Evolutionary conservation across 37 sponge, comb jelly and placozoan genomes (phyloP).

Genomic region (Chondrilla cf. caribensis): DNA sequence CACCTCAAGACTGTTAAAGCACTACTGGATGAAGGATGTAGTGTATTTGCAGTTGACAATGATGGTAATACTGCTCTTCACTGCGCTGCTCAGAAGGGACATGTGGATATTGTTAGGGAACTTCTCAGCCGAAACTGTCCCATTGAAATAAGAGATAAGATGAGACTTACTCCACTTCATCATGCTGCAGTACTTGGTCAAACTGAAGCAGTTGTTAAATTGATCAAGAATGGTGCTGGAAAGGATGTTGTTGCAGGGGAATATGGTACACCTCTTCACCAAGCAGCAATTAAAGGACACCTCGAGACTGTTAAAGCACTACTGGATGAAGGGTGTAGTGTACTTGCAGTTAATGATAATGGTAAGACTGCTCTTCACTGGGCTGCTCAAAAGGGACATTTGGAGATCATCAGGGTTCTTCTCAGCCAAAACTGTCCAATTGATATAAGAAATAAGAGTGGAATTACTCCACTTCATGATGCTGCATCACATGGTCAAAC

Average conservation of each 20-base stretch:
- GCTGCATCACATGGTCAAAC: not conserved
- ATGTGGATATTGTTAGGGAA: not conserved
- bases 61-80: not conserved
- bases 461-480: not conserved
- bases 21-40: not conserved
- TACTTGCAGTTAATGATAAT: not conserved
- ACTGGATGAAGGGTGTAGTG: not conserved
- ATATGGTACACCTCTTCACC: not conserved
- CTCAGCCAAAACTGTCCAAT: not conserved
- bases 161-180: not conserved
- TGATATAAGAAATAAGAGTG: not conserved
- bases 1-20: not conserved
- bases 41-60: not conserved
- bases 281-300: conserved; percentile 1
- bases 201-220: not conserved
- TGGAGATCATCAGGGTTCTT: not conserved
- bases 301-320: not conserved
- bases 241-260: not conserved
- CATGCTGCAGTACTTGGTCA: not conserved
- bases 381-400: not conserved
- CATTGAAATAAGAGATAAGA: not conserved
- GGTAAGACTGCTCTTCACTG: not conserved
- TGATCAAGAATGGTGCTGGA: not conserved
- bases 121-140: not conserved
- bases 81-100: not conserved